Conservation (phyloP, 2,888 invertebrate genomes). For the Cheilosia pagana region DNA sequence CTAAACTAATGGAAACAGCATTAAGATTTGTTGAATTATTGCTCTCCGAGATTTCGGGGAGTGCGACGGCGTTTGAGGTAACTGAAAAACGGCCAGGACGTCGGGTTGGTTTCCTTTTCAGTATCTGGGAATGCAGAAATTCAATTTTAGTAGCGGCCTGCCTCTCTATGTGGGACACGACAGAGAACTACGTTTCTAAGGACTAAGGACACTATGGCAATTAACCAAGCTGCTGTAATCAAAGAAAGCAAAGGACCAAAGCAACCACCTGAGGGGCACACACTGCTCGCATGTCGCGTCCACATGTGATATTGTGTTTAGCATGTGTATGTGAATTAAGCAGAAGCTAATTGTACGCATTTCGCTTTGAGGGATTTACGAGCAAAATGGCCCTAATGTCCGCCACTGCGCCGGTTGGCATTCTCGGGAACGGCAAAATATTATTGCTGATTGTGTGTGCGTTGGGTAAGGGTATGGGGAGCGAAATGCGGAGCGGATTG, state of each 20-base stretch:
- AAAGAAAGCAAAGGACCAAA: slow-evolving; percentile 30
- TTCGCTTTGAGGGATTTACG: slow-evolving; percentile 58
- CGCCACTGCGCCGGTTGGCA: background rate
- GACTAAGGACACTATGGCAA: slow-evolving; percentile 3
- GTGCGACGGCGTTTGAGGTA: background rate
- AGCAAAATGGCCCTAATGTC: slow-evolving; percentile 30
- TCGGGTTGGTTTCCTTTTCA: background rate
- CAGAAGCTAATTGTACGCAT: slow-evolving; percentile 64
- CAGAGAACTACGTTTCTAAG: background rate
- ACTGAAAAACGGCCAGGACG: background rate
- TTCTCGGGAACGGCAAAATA: slow-evolving; percentile 9
- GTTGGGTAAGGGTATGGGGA: background rate
- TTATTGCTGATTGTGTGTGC: slow-evolving; percentile 19
- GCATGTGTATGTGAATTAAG: slow-evolving; percentile 36
- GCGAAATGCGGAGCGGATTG: background rate
- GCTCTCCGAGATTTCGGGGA: slow-evolving; percentile 31
- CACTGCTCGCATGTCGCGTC: background rate
- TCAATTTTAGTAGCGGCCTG: slow-evolving; percentile 19
- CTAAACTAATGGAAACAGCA: slow-evolving; percentile 59
- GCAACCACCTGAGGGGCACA: slow-evolving; percentile 33
- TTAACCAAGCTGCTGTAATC: slow-evolving; percentile 17
- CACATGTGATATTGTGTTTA: background rate
- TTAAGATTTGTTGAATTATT: slow-evolving; percentile 64
- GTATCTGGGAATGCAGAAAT: slow-evolving; percentile 13
- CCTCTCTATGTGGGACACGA: background rate